Base-by-base conservation (phyloP, 2,888 invertebrate genomes). In the Ormyrus pomaceus region DNA sequence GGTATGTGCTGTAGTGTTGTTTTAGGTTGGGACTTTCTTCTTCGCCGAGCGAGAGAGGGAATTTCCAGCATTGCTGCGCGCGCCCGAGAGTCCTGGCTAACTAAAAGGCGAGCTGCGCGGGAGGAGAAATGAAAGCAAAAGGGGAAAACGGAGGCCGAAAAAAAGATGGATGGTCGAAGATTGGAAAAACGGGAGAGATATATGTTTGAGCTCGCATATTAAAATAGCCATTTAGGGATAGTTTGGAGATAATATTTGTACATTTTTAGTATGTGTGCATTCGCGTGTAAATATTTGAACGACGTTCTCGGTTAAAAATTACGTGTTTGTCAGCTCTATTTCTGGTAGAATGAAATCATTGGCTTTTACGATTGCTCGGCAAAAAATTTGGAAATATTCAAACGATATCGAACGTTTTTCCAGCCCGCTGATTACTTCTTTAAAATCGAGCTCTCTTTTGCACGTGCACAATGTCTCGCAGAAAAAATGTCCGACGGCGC, bases 1-100 rank as follows among this genome's bases (percentile, higher is more conserved):
- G 51, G 53, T 55, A 19, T 9, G 13, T n/a, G 9, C 3, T 45
- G 19, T 50, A 6, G 6, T 61, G 51, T 75, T 65, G 59, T 51
- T 68, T 75, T 61, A 61, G 61, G 51, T 56, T 50, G 56, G 64
- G 75, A 46, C 9, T 59, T 59, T 59, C 59, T 61, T 75, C 59
- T 51, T 59, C 13, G 45, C 45, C 45, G 10, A 4, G 4, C 11
- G 11, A 53, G 10, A 45, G 11, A 45, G 11, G 19, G 48, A 59
- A 10, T 70, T 70, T 59, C 59, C 70, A 11, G 59, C 55, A 19
- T n/a, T 34, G 34, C 34, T 2, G 34, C 19, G 13, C 6, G n/a
- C 34, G n/a, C 34, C 19, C 59, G 10, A 71, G 50, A 19, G 1
- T 11, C 56, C 8, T 11, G n/a, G n/a, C 9, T 8, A 55, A n/a